These are phyloP conservation scores for Columba guinea DNA, from an alignment of 2,797 vertebrate species.

Conservation along the genomic window DNA sequence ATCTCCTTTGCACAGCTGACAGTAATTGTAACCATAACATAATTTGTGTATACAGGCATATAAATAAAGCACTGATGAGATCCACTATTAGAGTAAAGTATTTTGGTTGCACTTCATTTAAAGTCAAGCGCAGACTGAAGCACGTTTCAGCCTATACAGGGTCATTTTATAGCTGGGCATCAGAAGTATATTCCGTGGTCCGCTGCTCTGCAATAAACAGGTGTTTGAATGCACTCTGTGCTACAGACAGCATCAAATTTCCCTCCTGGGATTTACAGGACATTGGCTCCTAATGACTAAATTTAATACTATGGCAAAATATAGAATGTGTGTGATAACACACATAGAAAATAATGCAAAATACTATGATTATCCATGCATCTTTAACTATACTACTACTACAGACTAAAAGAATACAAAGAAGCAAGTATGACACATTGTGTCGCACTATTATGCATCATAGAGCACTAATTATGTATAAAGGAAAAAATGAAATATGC, in stretches of 20 bases:
- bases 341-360: conserved; percentile 10
- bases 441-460: neutral
- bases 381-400: neutral
- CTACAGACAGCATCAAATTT: conserved; percentile 32
- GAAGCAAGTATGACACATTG: neutral
- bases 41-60: conserved; percentile 12
- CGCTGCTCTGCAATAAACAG: conserved; percentile 58
- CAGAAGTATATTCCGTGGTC: conserved; percentile 56
- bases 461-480: neutral
- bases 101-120: conserved; percentile 43
- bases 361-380: neutral
- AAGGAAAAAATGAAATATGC: neutral
- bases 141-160: neutral
- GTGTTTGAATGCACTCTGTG: conserved; percentile 55
- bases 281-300: conserved; percentile 64
- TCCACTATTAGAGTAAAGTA: neutral
- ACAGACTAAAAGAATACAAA: neutral
- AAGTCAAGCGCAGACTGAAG: neutral
- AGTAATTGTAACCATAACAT: conserved; percentile 6
- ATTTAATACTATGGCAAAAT: conserved; percentile 58
- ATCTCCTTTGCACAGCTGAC: neutral
- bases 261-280: conserved; percentile 57
- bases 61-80: conserved; percentile 20
- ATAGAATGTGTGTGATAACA: conserved; percentile 22
- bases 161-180: conserved; percentile 49